Evolutionary conservation across 2,888 invertebrate genomes (phyloP), one percentile per base, ranked within the genome.

Genomic region (Osedax fenrisi): DNA sequence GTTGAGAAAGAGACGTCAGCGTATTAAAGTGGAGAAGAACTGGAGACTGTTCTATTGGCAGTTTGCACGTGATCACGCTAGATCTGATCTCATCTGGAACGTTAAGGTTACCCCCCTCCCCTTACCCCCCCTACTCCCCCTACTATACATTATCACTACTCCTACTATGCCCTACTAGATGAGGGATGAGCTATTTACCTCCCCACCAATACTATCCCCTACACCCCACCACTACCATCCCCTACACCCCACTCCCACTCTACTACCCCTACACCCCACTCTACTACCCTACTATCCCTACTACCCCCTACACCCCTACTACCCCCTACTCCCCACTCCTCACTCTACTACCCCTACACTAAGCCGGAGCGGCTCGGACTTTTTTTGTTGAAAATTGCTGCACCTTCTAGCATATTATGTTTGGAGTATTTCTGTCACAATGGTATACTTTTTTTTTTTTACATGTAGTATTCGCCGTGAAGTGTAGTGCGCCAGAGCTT

Each of bases 71-170:
- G 95, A 98, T 86, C 97, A 97, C 83, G 90, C 92, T 75, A 88
- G 93, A 84, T 93, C 97, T 0, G 95, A 97, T 86, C 88, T 99
- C 61, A 94, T 98, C 81, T 99, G 98, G 98, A 99, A 98, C 85
- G 94, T 94, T 82, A 95, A 94, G 85, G 92, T 91, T 76, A 10
- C 41, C 41, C 17, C 17, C 41, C 41, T 41, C 41, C 5, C 41
- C 17, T 41, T 17, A 10, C 41, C 41, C 17, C 41, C 17, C 41
- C 5, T 17, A 10, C 41, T 41, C 41, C 41, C 41, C 41, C 17
- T 41, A 41, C 41, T 41, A 10, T 17, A 5, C 41, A 5, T 41
- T 41, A 41, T 17, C 17, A 10, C 41, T 17, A 5, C 41, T 41
- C n/a, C n/a, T n/a, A n/a, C n/a, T n/a, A n/a, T n/a, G n/a, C n/a